Evolutionary conservation across 2,797 vertebrate genomes (phyloP).

Genomic region (Cyprinella venusta): DNA sequence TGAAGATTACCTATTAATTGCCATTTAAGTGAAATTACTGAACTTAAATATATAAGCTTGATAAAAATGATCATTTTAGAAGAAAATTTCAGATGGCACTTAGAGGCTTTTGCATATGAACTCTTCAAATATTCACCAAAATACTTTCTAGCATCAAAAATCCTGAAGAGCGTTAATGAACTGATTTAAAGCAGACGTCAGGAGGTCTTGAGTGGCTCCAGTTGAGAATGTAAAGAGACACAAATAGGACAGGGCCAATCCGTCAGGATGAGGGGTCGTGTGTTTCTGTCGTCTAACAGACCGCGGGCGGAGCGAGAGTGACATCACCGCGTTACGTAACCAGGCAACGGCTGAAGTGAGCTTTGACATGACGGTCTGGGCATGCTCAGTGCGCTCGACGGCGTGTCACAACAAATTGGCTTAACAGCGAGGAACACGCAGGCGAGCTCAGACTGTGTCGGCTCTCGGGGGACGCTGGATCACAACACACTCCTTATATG

Average conservation of each 20-base stretch:
- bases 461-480: slow-evolving; percentile 66
- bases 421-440: slow-evolving; percentile 69
- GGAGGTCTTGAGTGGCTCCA: no score
- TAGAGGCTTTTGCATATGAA: no score
- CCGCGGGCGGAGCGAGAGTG: slow-evolving; percentile 66
- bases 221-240: slow-evolving; percentile 5
- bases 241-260: background rate
- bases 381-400: slow-evolving; percentile 74
- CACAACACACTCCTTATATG: background rate
- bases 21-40: no score
- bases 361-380: slow-evolving; percentile 67
- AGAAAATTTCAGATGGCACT: no score
- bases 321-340: slow-evolving; percentile 77
- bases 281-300: slow-evolving; percentile 65
- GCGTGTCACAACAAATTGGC: slow-evolving; percentile 78
- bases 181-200: no score
- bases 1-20: no score
- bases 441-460: slow-evolving; percentile 70
- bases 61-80: no score
- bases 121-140: no score
- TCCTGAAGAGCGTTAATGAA: no score
- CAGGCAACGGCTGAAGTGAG: slow-evolving; percentile 72
- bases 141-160: background rate
- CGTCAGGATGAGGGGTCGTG: background rate
- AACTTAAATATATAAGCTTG: no score